Conservation (phyloP, 2,797 vertebrate genomes). For the Poliocrania exsul region DNA sequence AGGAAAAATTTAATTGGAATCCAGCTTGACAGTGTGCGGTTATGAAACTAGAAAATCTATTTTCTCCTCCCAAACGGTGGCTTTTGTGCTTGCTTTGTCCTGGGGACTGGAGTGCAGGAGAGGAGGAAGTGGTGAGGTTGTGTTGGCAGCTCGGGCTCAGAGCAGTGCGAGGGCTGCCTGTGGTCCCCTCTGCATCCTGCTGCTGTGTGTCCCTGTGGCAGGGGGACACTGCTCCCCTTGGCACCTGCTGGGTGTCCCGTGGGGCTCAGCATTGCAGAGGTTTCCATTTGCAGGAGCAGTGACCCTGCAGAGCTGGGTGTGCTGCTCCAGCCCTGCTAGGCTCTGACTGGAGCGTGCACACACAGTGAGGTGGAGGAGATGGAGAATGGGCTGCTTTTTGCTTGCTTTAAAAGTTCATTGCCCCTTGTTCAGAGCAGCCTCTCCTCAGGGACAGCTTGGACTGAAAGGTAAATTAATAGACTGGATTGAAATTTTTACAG, state of each 20-base stretch:
- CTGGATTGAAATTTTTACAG: background rate
- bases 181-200: fast-evolving
- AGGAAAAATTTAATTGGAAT: slow-evolving; percentile 19
- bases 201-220: background rate
- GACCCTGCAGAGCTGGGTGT: background rate
- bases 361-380: background rate
- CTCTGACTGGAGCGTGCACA: fast-evolving
- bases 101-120: background rate
- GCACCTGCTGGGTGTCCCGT: fast-evolving
- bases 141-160: fast-evolving
- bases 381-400: background rate
- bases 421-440: background rate
- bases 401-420: background rate
- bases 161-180: background rate
- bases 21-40: background rate
- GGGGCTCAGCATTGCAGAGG: background rate
- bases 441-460: background rate
- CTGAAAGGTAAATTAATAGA: background rate
- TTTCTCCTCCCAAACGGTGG: background rate
- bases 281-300: background rate
- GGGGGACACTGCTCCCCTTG: fast-evolving
- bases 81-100: background rate
- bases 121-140: background rate
- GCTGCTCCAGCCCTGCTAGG: fast-evolving
- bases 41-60: slow-evolving; percentile 34